These are phyloP conservation scores for Lymantria dispar DNA, from an alignment of 2,888 invertebrate genomes.

Conservation along the genomic window DNA sequence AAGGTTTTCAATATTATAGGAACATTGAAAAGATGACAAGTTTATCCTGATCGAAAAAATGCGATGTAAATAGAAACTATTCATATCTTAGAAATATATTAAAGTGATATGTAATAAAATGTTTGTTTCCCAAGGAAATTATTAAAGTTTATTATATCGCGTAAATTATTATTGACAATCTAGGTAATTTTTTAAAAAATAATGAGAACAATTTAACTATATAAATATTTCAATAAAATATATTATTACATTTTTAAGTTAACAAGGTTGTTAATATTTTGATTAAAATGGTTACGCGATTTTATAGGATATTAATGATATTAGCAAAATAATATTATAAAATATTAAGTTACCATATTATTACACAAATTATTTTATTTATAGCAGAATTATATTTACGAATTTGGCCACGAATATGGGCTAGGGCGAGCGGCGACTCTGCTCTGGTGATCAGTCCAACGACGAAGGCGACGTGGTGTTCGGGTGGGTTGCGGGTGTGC, in stretches of 20 bases:
- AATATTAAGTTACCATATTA: slow-evolving; percentile 9
- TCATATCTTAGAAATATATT: slow-evolving; percentile 79
- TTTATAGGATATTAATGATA: background rate
- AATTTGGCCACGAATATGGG: too few species aligned
- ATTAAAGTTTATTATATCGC: slow-evolving; percentile 70
- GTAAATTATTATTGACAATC: slow-evolving; percentile 70
- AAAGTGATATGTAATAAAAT: slow-evolving; percentile 71
- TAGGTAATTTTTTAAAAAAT: slow-evolving; percentile 38
- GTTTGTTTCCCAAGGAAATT: slow-evolving; percentile 79
- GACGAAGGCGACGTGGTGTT: too few species aligned
- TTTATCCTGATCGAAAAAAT: slow-evolving; percentile 39
- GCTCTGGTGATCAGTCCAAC: too few species aligned
- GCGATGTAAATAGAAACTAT: slow-evolving; percentile 70
- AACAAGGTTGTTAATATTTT: background rate
- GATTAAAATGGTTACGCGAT: background rate
- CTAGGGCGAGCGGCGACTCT: too few species aligned
- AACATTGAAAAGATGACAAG: slow-evolving; percentile 17
- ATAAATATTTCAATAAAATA: background rate
- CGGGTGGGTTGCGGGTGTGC: too few species aligned
- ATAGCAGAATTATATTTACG: background rate
- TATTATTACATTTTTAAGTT: background rate
- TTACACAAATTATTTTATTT: background rate
- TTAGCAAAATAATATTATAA: background rate
- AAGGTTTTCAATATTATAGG: slow-evolving; percentile 34
- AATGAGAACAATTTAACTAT: background rate